Evolutionary conservation across 2,797 vertebrate genomes (phyloP), one percentile per base, ranked within the genome.

Genomic region (Catamblyrhynchus diadema): DNA sequence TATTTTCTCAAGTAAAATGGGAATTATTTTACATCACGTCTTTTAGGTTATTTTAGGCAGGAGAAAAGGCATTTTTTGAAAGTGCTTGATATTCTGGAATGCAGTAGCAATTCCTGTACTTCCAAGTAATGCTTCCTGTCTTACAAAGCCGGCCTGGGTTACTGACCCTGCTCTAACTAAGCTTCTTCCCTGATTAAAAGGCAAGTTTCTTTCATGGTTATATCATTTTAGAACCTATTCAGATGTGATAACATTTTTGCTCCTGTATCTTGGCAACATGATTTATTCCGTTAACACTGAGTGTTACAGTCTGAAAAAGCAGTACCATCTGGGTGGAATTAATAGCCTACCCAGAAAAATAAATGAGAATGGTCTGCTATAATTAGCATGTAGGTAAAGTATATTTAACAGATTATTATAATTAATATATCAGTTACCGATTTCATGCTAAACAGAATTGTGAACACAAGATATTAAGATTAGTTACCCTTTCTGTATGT

Each of bases 371-470:
- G 97, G 97, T 94, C 97, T 97, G 93, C 95, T 94, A 95, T 98
- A 98, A 98, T 98, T 98, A 98, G 97, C 98, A 97, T 95, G 97
- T 96, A 98, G 97, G 97, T 98, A 98, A 98, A 98, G 97, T 98
- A 98, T 98, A 98, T 97, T 98, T 98, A 98, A 98, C 97, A 98
- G 97, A 98, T 98, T 97, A 98, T 98, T 97, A 96, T 98, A 98
- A 98, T 98, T 98, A 98, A 98, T 98, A 98, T 97, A 97, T 98
- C 98, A 97, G 97, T 98, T 98, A 97, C 97, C 6, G 44, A 97
- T 98, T 98, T 97, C 96, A 97, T 97, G 97, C 96, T 97, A 98
- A 98, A 98, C 88, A 98, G 96, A 97, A 96, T 96, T 96, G 95
- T 96, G 96, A 98, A 97, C 89, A 96, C 97, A 96, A 96, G 97